Base-by-base conservation (phyloP, 2,113 vertebrate genomes). In the Cynocephalus volans region DNA sequence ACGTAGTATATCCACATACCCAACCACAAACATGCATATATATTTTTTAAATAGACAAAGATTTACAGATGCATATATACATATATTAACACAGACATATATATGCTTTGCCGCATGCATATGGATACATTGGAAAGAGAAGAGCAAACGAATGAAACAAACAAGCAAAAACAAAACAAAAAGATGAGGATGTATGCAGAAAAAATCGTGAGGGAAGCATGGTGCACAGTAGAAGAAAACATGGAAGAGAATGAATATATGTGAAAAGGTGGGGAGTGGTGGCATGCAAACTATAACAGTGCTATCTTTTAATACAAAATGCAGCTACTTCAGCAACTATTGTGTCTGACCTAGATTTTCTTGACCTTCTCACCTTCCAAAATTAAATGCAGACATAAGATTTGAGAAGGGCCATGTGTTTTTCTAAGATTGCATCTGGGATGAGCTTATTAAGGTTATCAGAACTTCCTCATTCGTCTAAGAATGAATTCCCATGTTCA, bases 391-490 rank as follows among this genome's bases (percentile, higher is more conserved):
- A 94, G 76, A 83, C 23, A 23, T 21, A 72, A 80, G 81, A 76
- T 95, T 93, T 93, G 79, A 97, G 79, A 92, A 92, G 65, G 86
- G 18, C 48, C 89, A 90, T 81, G 41, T 54, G 52, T 85, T 97
- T 95, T 87, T 94, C 90, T 93, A 96, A 95, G 96, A 85, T 48
- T 62, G 11, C 81, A 60, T 97, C 72, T 84, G 52, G 50, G 62
- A 94, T 88, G 67, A 96, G 62, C 76, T 96, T 92, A 88, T 70
- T 93, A 82, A 90, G 72, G 28, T 80, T 94, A 85, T 83, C 62
- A 91, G 75, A 24, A 89, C 83, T 83, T 97, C 62, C 72, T 96
- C 56, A 93, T 97, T 90, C 97, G 84, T 13, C 72, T 81, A 72
- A 67, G 65, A 77, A 77, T 62, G 28, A 73, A 94, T 95, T 94